A percentile compares a stretch with the other conserved stretches of the same genome.
These are phyloP conservation scores for Corydoras sp. DNA, from an alignment of 2,113 vertebrate species.

Conservation along the genomic window DNA sequence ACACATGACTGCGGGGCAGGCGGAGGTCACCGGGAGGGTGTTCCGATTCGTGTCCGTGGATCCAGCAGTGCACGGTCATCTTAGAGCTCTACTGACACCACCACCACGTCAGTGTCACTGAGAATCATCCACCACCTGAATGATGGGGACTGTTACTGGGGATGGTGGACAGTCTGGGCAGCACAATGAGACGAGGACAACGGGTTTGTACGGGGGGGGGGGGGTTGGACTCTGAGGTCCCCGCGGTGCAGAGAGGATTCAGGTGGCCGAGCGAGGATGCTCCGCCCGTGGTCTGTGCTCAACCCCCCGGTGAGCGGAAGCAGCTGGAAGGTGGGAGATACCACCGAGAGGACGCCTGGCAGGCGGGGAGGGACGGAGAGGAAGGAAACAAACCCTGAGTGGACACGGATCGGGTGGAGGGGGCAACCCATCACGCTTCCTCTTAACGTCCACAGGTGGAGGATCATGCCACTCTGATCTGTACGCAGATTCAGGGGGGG, in stretches of 20 bases:
- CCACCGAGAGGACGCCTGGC: slow-evolving; percentile 18
- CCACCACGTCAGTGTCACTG: too few relatives aligned
- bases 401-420: neutral
- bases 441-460: too few relatives aligned
- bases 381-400: neutral
- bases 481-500: too few relatives aligned
- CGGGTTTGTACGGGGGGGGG: too few relatives aligned
- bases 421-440: neutral
- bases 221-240: too few relatives aligned
- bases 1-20: slow-evolving; percentile 3
- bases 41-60: neutral
- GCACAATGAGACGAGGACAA: too few relatives aligned
- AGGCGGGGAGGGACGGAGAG: neutral
- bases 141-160: too few relatives aligned
- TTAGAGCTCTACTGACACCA: too few relatives aligned
- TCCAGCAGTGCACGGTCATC: neutral
- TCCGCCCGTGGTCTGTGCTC: neutral
- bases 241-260: too few relatives aligned
- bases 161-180: too few relatives aligned
- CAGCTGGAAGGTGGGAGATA: slow-evolving; percentile 29
- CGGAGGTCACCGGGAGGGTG: neutral
- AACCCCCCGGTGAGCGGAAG: slow-evolving; percentile 18
- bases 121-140: too few relatives aligned
- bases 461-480: too few relatives aligned
- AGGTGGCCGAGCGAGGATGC: slow-evolving; percentile 21